Conservation (phyloP, 2,888 invertebrate genomes). For the Blastobasis adustella region DNA sequence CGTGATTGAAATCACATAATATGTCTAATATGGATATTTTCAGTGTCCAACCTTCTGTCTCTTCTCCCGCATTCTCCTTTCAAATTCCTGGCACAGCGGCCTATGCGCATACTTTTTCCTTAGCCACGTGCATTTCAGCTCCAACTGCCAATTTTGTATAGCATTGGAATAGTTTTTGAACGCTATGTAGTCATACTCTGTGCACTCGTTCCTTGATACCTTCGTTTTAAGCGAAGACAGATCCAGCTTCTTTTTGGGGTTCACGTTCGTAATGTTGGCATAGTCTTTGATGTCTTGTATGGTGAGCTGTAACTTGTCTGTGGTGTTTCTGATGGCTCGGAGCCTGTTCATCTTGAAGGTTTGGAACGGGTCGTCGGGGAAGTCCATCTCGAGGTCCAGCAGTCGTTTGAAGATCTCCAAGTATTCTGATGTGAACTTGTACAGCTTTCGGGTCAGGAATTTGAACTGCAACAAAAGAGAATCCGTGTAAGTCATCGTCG, state of each 20-base stretch:
- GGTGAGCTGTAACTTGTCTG: constrained; percentile 70
- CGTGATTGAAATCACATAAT: no score
- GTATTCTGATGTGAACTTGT: constrained; percentile 59
- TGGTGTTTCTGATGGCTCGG: constrained; percentile 49
- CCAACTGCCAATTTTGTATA: constrained; percentile 74
- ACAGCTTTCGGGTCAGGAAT: constrained; percentile 73
- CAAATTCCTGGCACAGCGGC: constrained; percentile 34
- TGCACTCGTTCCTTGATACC: constrained; percentile 69
- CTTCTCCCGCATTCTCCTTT: constrained; percentile 42
- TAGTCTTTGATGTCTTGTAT: constrained; percentile 68
- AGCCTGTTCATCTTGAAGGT: constrained; percentile 55
- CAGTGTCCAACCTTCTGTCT: constrained; percentile 3
- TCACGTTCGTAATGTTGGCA: constrained; percentile 47
- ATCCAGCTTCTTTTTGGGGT: constrained; percentile 49
- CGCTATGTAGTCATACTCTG: constrained; percentile 77
- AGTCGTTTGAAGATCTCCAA: constrained; percentile 52
- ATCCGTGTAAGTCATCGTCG: background rate
- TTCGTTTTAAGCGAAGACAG: constrained; percentile 46
- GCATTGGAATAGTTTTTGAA: constrained; percentile 74
- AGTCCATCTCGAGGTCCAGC: constrained; percentile 44
- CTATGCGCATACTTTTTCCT: constrained; percentile 31
- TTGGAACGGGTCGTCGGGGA: constrained; percentile 56
- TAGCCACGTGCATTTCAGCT: constrained; percentile 50
- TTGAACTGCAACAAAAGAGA: constrained; percentile 71
- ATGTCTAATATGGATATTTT: no score